Percentiles rank a stretch among this genome's conserved stretches.
Conservation (phyloP, 2,113 vertebrate species). For the Bostrychus sinensis region DNA sequence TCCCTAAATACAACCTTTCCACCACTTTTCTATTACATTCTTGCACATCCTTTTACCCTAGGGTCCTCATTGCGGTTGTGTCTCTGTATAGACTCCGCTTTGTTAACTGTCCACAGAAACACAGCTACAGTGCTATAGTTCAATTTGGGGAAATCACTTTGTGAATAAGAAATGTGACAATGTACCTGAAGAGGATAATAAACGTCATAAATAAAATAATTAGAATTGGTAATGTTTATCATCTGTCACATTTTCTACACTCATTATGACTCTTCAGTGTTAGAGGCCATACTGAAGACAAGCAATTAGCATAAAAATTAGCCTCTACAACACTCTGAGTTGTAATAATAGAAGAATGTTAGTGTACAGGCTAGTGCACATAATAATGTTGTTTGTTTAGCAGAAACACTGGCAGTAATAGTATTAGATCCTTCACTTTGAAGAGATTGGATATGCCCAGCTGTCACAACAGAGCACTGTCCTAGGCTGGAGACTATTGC, state of each 20-base stretch:
- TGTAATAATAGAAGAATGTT: slow-evolving; percentile 34
- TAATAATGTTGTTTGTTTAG: slow-evolving; percentile 38
- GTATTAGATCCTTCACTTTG: slow-evolving; percentile 52
- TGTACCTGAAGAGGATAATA: slow-evolving; percentile 2
- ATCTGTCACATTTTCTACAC: slow-evolving; percentile 19
- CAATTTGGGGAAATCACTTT: slow-evolving; percentile 32
- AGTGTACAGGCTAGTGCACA: slow-evolving; percentile 9
- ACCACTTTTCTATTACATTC: neutral
- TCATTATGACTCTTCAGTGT: slow-evolving; percentile 47
- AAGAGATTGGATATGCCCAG: slow-evolving; percentile 51
- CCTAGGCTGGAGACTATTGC: slow-evolving; percentile 43
- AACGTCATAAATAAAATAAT: slow-evolving; percentile 25
- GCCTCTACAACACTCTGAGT: slow-evolving; percentile 26
- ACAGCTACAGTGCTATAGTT: slow-evolving; percentile 5
- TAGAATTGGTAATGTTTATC: slow-evolving; percentile 34
- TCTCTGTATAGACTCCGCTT: neutral
- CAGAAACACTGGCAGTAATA: slow-evolving; percentile 37
- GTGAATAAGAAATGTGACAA: slow-evolving; percentile 22
- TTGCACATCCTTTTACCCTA: neutral
- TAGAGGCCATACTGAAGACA: slow-evolving; percentile 39
- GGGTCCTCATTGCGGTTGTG: no score
- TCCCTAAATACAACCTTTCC: neutral
- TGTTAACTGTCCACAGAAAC: neutral
- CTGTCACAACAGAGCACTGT: slow-evolving; percentile 52
- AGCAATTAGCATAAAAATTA: slow-evolving; percentile 55